These are phyloP conservation scores for Emmelina monodactyla DNA, from an alignment of 2,888 invertebrate genomes.

Conservation along the genomic window DNA sequence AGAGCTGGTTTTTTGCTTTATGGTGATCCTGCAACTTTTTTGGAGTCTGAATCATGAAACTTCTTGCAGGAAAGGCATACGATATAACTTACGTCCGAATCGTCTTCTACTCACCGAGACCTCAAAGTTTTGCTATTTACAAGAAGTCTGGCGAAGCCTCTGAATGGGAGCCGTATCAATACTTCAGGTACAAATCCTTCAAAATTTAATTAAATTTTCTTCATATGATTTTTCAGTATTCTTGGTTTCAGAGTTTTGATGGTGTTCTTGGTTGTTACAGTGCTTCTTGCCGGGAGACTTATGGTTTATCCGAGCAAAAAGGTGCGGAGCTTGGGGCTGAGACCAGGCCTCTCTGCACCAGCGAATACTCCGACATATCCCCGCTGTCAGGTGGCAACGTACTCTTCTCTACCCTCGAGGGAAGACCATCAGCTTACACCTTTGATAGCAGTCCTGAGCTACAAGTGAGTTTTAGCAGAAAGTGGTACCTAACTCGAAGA, in stretches of 20 bases:
- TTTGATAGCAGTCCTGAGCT: constrained; percentile 91
- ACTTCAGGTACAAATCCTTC: constrained; percentile 70
- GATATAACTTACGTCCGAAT: constrained; percentile 97
- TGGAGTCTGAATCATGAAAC: background rate
- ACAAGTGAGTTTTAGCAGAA: too few species aligned
- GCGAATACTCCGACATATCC: constrained; percentile 97
- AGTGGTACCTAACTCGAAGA: too few species aligned
- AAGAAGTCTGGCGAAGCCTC: constrained; percentile 82
- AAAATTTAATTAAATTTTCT: too few species aligned
- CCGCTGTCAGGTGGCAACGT: constrained; percentile 94
- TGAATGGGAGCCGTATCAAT: constrained; percentile 89
- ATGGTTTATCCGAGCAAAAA: constrained; percentile 80
- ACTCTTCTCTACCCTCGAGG: constrained; percentile 93
- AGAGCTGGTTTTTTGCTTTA: background rate
- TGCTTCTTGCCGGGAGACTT: constrained; percentile 92
- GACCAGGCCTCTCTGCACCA: constrained; percentile 95
- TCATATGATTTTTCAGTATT: too few species aligned
- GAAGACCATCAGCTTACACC: constrained; percentile 89
- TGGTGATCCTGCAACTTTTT: background rate
- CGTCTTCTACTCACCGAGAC: constrained; percentile 93
- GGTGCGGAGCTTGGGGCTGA: constrained; percentile 80
- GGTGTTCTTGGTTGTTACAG: constrained; percentile 61
- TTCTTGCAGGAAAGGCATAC: constrained; percentile 84
- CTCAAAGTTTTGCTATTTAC: constrained; percentile 96
- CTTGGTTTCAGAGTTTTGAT: too few species aligned